Evolutionary conservation across 2,797 vertebrate genomes (phyloP).

Genomic region (Parauchenoglanis punctatus): DNA sequence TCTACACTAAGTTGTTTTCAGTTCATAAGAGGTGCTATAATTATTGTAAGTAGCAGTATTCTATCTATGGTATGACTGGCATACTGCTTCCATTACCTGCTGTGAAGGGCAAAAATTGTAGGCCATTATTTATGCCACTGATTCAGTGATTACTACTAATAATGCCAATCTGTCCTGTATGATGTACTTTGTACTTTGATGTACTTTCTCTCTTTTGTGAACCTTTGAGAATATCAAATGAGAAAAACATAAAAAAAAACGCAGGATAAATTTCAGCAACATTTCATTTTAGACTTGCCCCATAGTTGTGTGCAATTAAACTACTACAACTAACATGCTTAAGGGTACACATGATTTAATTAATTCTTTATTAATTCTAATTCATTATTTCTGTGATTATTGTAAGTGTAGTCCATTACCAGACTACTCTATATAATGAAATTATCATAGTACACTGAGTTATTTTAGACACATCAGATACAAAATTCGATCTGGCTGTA

Average conservation of each 20-base stretch:
- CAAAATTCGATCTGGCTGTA: not conserved
- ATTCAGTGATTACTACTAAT: not conserved
- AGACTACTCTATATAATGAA: not conserved
- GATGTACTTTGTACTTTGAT: not conserved
- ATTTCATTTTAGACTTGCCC: not conserved
- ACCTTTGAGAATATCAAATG: not conserved
- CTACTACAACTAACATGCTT: not conserved
- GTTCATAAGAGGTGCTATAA: not conserved
- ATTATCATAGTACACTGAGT: not conserved
- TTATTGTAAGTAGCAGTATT: not conserved
- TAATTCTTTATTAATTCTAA: not conserved
- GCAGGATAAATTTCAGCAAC: not conserved
- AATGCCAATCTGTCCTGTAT: not conserved
- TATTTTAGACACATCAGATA: not conserved
- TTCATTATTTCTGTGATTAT: not conserved
- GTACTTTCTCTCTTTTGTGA: not conserved
- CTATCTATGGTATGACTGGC: not conserved
- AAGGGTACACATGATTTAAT: not conserved
- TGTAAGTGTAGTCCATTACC: not conserved
- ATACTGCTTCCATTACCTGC: not conserved
- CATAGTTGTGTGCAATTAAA: not conserved
- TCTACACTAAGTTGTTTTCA: not conserved
- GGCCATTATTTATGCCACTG: not conserved
- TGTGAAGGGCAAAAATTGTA: not conserved
- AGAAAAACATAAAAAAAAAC: not conserved